These are phyloP conservation scores for Diploptera punctata DNA, from an alignment of 2,888 invertebrate species.

Conservation along the genomic window DNA sequence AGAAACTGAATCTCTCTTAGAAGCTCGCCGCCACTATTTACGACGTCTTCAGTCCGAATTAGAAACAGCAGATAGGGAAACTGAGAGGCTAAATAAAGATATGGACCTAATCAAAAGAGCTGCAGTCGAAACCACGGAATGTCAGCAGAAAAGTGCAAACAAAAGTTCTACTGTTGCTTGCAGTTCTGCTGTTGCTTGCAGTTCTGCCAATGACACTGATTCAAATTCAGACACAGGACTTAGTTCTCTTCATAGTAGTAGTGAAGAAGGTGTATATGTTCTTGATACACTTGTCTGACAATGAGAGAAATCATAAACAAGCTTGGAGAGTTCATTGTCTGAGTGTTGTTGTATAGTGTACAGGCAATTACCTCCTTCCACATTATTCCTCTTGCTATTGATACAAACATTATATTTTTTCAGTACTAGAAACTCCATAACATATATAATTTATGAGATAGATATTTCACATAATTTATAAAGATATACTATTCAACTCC, in stretches of 20 bases:
- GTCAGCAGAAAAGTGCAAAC: neutral
- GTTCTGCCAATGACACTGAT: constrained; percentile 51
- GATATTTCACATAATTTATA: too few relatives aligned
- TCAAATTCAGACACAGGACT: constrained; percentile 60
- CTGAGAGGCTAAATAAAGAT: constrained; percentile 42
- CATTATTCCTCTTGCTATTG: too few relatives aligned
- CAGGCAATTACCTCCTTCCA: too few relatives aligned
- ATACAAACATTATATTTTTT: too few relatives aligned
- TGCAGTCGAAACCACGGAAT: constrained; percentile 9
- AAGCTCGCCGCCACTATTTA: constrained; percentile 48
- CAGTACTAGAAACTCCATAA: too few relatives aligned
- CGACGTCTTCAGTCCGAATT: constrained; percentile 48
- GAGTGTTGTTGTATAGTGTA: too few relatives aligned
- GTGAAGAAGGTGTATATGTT: constrained; percentile 53
- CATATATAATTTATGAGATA: too few relatives aligned
- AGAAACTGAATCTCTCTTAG: constrained; percentile 48
- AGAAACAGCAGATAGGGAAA: constrained; percentile 47
- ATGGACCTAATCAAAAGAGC: constrained; percentile 28
- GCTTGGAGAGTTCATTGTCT: too few relatives aligned
- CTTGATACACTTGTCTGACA: constrained; percentile 53
- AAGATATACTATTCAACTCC: too few relatives aligned
- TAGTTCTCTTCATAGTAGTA: constrained; percentile 57
- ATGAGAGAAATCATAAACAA: too few relatives aligned
- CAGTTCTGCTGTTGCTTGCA: neutral
- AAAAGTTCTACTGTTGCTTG: neutral